Evolutionary conservation across 2,797 vertebrate species (phyloP).

Genomic region (Cynodonichthys magdalenae): DNA sequence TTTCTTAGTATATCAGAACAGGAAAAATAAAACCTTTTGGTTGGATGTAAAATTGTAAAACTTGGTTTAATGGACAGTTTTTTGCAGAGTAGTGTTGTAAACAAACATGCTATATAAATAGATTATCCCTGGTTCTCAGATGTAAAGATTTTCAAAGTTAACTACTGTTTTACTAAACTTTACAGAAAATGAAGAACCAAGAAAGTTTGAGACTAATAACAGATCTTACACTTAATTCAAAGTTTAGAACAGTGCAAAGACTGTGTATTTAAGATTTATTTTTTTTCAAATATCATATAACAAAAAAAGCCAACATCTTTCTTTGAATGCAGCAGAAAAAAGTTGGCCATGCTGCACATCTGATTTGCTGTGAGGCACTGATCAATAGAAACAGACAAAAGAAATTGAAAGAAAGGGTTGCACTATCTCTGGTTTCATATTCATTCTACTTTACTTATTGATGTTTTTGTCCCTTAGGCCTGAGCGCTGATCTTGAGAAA

Average conservation of each 20-base stretch:
- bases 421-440: neutral
- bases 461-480: neutral
- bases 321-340: neutral
- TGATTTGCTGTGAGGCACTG: neutral
- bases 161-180: neutral
- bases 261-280: no score
- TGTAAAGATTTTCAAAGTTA: neutral
- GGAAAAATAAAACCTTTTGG: no score
- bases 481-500: neutral
- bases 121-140: neutral
- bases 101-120: neutral
- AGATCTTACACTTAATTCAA: no score
- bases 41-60: no score
- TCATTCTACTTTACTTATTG: slow-evolving; percentile 1
- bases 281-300: neutral
- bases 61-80: no score
- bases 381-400: neutral
- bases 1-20: no score
- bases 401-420: neutral
- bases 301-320: neutral
- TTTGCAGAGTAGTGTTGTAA: no score
- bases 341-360: neutral
- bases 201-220: neutral
- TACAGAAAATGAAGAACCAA: neutral
- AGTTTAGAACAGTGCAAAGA: no score